These are phyloP conservation scores for Gymnorhina tibicen DNA, from an alignment of 2,113 vertebrate genomes.

Conservation along the genomic window DNA sequence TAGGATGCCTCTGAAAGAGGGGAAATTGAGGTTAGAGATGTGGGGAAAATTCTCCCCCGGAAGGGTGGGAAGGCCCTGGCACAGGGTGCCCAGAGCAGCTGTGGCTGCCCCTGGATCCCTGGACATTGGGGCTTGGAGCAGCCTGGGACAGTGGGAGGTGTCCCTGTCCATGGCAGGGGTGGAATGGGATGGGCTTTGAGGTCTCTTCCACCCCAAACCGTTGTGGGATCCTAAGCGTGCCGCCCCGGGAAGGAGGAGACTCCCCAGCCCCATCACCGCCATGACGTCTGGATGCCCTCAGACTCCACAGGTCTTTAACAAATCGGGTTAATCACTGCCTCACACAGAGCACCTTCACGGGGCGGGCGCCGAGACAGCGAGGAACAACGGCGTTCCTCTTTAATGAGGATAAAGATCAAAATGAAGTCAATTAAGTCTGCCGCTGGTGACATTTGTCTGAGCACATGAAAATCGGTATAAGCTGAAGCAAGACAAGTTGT, in stretches of 20 bases:
- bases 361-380: background rate
- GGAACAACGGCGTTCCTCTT: background rate
- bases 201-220: background rate
- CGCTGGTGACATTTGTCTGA: background rate
- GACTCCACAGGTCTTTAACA: background rate
- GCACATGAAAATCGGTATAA: background rate
- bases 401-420: background rate
- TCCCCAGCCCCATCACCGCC: background rate
- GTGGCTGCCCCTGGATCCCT: background rate
- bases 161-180: background rate
- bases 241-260: background rate
- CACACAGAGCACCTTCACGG: background rate
- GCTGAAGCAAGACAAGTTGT: background rate
- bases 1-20: background rate
- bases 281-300: background rate
- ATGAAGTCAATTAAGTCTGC: background rate
- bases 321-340: background rate
- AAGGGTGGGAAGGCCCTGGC: background rate
- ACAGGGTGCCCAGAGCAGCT: background rate
- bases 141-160: accelerated
- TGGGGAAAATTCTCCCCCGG: background rate
- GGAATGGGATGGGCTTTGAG: accelerated
- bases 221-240: too few species aligned
- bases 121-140: background rate
- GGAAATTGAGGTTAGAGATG: background rate